Conservation (phyloP, 2,797 vertebrate genomes). For the Sardinella longiceps region DNA sequence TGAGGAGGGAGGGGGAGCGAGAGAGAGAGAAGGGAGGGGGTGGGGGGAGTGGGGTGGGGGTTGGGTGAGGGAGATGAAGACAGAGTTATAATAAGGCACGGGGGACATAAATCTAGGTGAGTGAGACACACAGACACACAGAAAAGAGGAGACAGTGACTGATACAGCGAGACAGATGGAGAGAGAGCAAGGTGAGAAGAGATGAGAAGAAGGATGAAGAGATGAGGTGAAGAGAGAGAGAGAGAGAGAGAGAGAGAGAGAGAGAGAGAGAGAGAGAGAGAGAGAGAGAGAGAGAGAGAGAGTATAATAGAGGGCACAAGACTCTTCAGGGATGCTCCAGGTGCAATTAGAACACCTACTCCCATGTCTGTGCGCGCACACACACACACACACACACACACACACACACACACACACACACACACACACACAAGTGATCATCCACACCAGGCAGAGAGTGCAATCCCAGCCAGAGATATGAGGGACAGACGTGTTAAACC, state of each 20-base stretch:
- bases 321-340: background rate
- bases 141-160: background rate
- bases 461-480: background rate
- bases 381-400: no score
- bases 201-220: no score
- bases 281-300: no score
- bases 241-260: background rate
- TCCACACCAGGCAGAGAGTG: background rate
- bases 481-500: background rate
- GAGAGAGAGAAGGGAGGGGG: background rate
- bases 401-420: no score
- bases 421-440: background rate
- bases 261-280: no score
- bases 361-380: background rate
- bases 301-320: background rate
- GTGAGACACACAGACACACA: background rate
- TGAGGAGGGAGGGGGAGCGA: constrained; percentile 49
- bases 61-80: no score
- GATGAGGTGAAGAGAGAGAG: no score
- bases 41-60: background rate
- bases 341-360: background rate
- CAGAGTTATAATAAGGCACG: background rate
- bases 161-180: no score
- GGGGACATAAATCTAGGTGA: background rate
- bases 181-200: background rate